Base-by-base conservation (phyloP, 1,140 invertebrate genomes). In the Colletes latitarsis region DNA sequence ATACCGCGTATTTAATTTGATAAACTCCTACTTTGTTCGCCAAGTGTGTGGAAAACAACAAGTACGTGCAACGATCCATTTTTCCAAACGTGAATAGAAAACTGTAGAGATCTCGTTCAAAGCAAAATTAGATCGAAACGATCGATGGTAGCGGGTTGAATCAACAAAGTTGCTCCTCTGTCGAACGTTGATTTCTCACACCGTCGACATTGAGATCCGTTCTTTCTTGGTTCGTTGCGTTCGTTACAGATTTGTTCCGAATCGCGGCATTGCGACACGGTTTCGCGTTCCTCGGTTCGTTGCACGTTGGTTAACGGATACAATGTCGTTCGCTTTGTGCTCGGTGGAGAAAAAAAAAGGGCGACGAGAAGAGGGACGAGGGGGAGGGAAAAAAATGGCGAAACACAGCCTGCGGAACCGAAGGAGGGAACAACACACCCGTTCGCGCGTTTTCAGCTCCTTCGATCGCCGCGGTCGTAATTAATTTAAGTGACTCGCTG, bases 401-500 rank as follows among this genome's bases (percentile, higher is more conserved):
- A 30, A 30, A 30, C 30, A 30, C 30, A 30, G 30, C 30, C 30
- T 1, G 30, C 30, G 30, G 30, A 30, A 30, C 8, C 17, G 8
- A 15, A 19, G 41, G 17, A 15, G 17, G 41, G 17, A 6, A 30
- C 52, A 55, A 2, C 30, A 2, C 30, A 30, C 30, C 30, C 21
- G 68, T 17, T 70, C 49, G 21, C 66, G 57, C 55, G 60, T 63
- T 70, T 39, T n/a, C 67, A 71, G 72, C 85, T 46, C 62, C 58
- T 68, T 57, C 19, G 60, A 66, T 62, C 10, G 43, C n/a, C 52
- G 58, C 66, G 53, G 53, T 63, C 43, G n/a, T 69, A 62, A 82
- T 86, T 82, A 80, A 86, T 73, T 76, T 21, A 72, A 77, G 63
- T 63, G 58, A 75, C 71, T 73, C 68, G 46, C 21, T 19, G 72